Percentiles rank a stretch among this genome's conserved stretches.
Evolutionary conservation across 2,797 vertebrate genomes (phyloP).

Genomic region (Pteropus rufus): DNA sequence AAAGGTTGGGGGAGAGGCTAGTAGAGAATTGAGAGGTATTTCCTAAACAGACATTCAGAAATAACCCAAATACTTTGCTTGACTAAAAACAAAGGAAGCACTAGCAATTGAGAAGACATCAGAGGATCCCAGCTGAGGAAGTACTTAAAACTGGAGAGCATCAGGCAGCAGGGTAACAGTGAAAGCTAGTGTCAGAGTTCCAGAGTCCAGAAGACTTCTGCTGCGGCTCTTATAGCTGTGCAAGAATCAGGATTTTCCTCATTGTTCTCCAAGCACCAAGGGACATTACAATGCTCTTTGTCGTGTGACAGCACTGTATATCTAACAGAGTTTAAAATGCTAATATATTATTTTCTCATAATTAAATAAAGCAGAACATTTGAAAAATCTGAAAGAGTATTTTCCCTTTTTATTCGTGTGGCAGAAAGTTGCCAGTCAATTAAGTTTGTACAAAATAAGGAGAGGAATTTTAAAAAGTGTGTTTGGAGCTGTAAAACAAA

Average conservation of each 20-base stretch:
- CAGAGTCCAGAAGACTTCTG: not conserved
- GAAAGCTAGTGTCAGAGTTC: not conserved
- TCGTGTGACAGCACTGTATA: not conserved
- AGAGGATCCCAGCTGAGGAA: not conserved
- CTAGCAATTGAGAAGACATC: not conserved
- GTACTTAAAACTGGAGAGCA: not conserved
- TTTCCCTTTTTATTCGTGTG: not conserved
- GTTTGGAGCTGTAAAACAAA: not conserved
- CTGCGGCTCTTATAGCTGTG: not conserved
- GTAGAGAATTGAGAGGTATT: not conserved
- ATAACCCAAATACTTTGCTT: not conserved
- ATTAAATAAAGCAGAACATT: not conserved
- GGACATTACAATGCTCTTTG: not conserved
- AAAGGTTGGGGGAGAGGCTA: not conserved
- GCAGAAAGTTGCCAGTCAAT: not conserved
- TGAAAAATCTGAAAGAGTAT: not conserved
- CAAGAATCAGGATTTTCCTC: not conserved
- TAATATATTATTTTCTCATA: not conserved
- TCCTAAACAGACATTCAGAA: not conserved
- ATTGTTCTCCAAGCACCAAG: not conserved
- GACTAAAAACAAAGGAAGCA: not conserved
- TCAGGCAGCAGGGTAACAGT: not conserved
- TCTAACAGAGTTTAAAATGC: not conserved
- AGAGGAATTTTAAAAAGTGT: not conserved
- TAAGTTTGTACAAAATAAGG: not conserved